Evolutionary conservation across 2,888 invertebrate genomes (phyloP), one percentile per base, ranked within the genome.

Genomic region (Caenorhabditis angaria): DNA sequence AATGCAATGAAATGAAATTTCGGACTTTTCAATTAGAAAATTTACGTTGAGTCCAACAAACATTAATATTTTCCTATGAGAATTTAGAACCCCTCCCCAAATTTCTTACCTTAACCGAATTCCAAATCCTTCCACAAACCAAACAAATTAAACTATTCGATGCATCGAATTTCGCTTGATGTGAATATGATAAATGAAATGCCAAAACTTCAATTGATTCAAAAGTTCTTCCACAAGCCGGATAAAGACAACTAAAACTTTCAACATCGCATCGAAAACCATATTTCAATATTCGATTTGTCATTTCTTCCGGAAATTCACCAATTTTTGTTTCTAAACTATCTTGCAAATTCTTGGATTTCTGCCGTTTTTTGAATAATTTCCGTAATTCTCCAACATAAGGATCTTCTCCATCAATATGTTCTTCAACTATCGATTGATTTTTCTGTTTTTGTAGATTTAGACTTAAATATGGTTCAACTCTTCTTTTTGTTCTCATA

Each of bases 161-260:
- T 27, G 76, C 47, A 48, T 81, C 18, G 41, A 41, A 12, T 18
- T 41, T 18, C 10, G 41, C 76, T 20, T 75, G 76, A 56, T 81
- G 81, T 41, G 81, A 72, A 55, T 81, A 81, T 0, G 76, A 73
- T 27, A 76, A 27, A 53, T 81, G 81, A 57, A 71, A 81, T 28
- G 81, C 78, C 8, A 81, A 65, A 0, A 81, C 77, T 64, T 77
- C 57, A 24, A 76, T 61, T 32, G 20, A 50, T n/a, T 50, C 65
- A 35, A 73, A 73, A 1, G 65, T 56, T 32, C 72, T 53, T 10
- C 72, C 72, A 47, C 72, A 73, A 14, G 55, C 29, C 3, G 59
- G 35, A n/a, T 24, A 35, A 1, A 65, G 56, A 55, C 72, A 73
- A 8, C 62, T 69, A 1, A 62, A 25, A 1, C 55, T 51, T n/a